A percentile compares a stretch with the other conserved stretches of the same genome.
Evolutionary conservation across 2,888 invertebrate genomes (phyloP).

Genomic region (Melanargia galathea): DNA sequence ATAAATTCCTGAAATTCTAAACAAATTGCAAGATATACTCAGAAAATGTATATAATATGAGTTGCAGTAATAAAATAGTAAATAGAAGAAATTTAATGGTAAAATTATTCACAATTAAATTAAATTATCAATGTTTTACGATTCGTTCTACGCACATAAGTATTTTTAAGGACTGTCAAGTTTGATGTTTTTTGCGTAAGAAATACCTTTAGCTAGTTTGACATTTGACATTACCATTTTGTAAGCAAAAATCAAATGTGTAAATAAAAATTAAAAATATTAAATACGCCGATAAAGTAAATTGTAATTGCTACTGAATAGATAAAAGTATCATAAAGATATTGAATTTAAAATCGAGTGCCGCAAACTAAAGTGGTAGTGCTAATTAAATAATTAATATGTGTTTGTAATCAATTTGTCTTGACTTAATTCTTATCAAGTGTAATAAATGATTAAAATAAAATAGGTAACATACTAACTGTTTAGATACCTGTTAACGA

Average conservation of each 20-base stretch:
- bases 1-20: neutral
- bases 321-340: neutral
- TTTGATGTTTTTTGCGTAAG: neutral
- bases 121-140: neutral
- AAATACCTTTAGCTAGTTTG: neutral
- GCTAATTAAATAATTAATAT: constrained; percentile 13
- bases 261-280: constrained; percentile 17
- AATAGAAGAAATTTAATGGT: neutral
- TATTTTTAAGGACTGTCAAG: neutral
- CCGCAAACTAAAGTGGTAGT: neutral
- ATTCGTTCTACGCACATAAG: neutral
- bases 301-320: neutral
- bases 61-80: neutral
- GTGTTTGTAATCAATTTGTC: constrained; percentile 9
- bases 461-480: constrained; percentile 3
- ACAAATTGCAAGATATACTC: neutral
- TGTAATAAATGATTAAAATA: constrained; percentile 15
- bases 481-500: neutral
- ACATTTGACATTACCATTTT: neutral
- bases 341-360: neutral
- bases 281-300: constrained; percentile 8
- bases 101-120: neutral
- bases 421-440: constrained; percentile 19
- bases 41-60: neutral
- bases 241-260: neutral